Percentiles rank a stretch among this genome's conserved stretches.
Conservation (phyloP, 2,888 invertebrate genomes). For the Oxytorus armatus region DNA sequence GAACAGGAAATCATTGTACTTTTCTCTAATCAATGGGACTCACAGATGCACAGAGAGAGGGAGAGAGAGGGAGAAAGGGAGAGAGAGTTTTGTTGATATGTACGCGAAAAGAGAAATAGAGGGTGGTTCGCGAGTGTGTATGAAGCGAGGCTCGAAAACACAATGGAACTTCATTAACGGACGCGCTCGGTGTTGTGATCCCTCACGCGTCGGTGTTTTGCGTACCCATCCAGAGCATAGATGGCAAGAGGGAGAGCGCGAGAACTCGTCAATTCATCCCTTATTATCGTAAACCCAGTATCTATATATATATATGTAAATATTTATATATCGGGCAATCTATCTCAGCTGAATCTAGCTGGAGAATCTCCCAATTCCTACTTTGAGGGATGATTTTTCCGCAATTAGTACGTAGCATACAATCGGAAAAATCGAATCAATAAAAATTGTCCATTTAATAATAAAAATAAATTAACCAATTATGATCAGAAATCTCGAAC, state of each 20-base stretch:
- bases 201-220: constrained; percentile 23
- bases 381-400: too few species aligned
- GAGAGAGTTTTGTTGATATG: constrained; percentile 9
- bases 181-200: constrained; percentile 36
- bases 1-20: constrained; percentile 50
- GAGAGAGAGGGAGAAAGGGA: constrained; percentile 17
- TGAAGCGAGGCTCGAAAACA: constrained; percentile 39
- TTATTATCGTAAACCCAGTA: constrained; percentile 18
- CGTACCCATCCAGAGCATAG: constrained; percentile 23
- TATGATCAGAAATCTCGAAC: too few species aligned
- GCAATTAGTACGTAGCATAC: too few species aligned
- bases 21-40: constrained; percentile 58
- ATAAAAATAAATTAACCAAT: too few species aligned
- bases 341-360: background rate
- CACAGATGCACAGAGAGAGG: constrained; percentile 14
- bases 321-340: background rate
- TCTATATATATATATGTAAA: background rate
- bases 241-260: constrained; percentile 1
- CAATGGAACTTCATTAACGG: constrained; percentile 64
- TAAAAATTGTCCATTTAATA: too few species aligned
- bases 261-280: constrained; percentile 26
- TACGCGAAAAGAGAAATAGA: constrained; percentile 14
- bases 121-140: constrained; percentile 30
- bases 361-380: background rate
- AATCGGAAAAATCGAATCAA: too few species aligned